phyloP scores from a whole-genome alignment of 2,113 vertebrate genomes.

The Pterophyllum scalare region DNA sequence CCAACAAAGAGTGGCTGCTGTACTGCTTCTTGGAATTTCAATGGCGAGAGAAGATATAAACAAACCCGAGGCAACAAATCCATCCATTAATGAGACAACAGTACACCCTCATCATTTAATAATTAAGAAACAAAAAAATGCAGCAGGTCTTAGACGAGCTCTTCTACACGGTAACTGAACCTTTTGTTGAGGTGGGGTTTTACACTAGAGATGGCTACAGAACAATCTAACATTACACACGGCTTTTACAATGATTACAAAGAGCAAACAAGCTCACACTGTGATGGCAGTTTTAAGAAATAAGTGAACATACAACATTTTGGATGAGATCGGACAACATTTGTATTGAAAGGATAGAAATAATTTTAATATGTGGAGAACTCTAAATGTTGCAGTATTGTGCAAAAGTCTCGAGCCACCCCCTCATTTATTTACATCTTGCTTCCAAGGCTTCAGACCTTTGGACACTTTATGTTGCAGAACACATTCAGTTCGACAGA shows the following conservation, averaged over 20 bases:
- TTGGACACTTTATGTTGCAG: not conserved
- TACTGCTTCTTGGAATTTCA: not conserved
- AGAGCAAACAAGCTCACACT: not conserved
- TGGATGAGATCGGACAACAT: not conserved
- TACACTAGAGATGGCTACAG: not conserved
- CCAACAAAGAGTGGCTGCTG: constrained; percentile 1
- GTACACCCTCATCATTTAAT: not conserved
- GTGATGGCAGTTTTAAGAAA: not conserved
- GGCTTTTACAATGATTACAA: not conserved
- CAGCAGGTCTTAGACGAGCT: not conserved
- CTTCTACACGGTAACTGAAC: not conserved
- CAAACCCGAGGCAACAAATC: not conserved
- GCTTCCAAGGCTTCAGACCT: not conserved
- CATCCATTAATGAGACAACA: not conserved
- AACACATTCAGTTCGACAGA: not conserved
- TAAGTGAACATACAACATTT: not conserved
- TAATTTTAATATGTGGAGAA: not conserved
- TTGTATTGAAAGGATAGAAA: not conserved
- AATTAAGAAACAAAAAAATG: not conserved
- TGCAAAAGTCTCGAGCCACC: too few species aligned
- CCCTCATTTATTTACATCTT: not conserved
- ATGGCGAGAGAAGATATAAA: not conserved
- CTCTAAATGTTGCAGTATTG: not conserved
- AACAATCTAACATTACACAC: not conserved
- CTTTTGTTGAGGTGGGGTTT: not conserved